Evolutionary conservation across 2,888 invertebrate genomes (phyloP).

Genomic region (Euzetes globulus): DNA sequence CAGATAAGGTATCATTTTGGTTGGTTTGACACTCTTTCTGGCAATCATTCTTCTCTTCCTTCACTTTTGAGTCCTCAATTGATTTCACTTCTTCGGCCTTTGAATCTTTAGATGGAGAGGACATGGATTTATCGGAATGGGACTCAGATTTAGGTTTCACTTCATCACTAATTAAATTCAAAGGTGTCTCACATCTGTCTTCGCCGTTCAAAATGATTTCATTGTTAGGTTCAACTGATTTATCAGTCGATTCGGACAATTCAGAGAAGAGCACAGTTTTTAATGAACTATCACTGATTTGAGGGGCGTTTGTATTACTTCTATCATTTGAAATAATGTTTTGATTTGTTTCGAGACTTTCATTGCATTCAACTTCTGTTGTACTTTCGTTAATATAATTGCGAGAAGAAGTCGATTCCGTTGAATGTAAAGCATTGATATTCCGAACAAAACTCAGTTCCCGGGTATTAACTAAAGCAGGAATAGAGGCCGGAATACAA

Average conservation of each 20-base stretch:
- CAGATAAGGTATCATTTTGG: background rate
- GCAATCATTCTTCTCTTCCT: background rate
- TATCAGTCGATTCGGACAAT: background rate
- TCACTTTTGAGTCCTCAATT: background rate
- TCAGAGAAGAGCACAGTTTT: background rate
- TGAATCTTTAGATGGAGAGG: background rate
- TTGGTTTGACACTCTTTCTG: background rate
- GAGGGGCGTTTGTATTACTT: background rate
- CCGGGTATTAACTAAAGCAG: background rate
- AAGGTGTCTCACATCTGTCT: background rate
- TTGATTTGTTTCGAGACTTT: background rate
- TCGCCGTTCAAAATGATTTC: background rate
- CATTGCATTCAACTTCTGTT: background rate
- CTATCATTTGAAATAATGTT: background rate
- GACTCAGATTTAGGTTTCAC: background rate
- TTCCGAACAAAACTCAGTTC: background rate
- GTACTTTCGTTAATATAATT: background rate
- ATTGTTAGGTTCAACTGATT: background rate
- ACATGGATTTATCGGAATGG: too few species aligned
- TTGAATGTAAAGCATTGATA: background rate
- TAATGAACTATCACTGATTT: background rate
- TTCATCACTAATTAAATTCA: background rate
- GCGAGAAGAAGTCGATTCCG: background rate
- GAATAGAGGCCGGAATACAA: background rate
- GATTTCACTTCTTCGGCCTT: too few species aligned